phyloP scores from a whole-genome alignment of 2,797 vertebrate species.

The Myripristis jacobus region DNA sequence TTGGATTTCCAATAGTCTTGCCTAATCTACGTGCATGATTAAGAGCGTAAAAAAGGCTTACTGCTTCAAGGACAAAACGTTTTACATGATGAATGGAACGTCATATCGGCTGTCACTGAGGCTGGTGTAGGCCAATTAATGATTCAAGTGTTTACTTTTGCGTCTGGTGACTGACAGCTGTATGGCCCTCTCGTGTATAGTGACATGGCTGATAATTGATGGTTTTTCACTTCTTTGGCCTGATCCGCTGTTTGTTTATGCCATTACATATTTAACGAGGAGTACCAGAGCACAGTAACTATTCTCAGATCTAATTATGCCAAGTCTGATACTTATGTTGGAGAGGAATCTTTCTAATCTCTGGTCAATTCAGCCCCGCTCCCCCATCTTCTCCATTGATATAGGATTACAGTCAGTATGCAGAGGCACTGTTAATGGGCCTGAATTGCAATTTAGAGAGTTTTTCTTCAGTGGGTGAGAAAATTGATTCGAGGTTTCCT shows the following conservation, averaged over 20 bases:
- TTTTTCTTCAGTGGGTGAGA: slow-evolving; percentile 57
- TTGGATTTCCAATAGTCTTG: not conserved
- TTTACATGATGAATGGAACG: slow-evolving; percentile 27
- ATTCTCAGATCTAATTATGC: slow-evolving; percentile 32
- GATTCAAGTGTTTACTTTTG: slow-evolving; percentile 24
- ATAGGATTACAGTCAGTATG: slow-evolving; percentile 49
- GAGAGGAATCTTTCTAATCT: slow-evolving; percentile 30
- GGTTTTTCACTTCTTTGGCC: not conserved
- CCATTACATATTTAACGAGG: slow-evolving; percentile 6
- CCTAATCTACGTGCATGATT: slow-evolving; percentile 10
- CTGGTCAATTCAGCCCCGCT: slow-evolving; percentile 22
- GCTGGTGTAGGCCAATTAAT: slow-evolving; percentile 15
- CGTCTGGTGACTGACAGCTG: slow-evolving; percentile 44
- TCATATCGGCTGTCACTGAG: slow-evolving; percentile 24
- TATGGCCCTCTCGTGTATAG: not conserved
- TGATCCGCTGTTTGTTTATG: slow-evolving; percentile 8
- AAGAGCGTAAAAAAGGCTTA: not conserved
- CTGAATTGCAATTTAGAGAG: slow-evolving; percentile 47
- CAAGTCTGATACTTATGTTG: slow-evolving; percentile 16
- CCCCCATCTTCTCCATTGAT: slow-evolving; percentile 43
- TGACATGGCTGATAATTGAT: slow-evolving; percentile 28
- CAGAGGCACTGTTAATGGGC: slow-evolving; percentile 46
- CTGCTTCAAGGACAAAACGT: not conserved
- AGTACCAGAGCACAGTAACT: not conserved
- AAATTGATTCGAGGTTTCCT: slow-evolving; percentile 58